Evolutionary conservation across 2,113 vertebrate genomes (phyloP), one percentile per base, ranked within the genome.

Genomic region (Leptosomus discolor): DNA sequence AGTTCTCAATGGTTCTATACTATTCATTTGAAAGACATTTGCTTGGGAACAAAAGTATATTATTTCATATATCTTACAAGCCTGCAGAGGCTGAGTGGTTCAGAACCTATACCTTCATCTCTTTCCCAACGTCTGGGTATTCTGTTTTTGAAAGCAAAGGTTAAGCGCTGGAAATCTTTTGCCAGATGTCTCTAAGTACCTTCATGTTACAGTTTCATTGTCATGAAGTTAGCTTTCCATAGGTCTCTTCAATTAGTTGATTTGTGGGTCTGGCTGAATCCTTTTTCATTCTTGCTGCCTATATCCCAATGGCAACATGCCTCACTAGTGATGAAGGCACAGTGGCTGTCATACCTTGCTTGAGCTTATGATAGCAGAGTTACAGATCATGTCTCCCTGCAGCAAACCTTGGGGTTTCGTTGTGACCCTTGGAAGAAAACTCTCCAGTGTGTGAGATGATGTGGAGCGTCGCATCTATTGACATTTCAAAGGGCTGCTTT

Each of bases 11-110:
- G 69, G 9, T 94, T 91, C 43, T 92, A 24, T 43, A 12, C 32
- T 87, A 54, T 71, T 94, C 19, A 70, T 94, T 95, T 95, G 75
- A 91, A 90, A 94, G 60, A 87, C 64, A 70, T 95, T 91, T 95
- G 26, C 65, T 87, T 90, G 19, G 48, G 95, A 96, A 75, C 56
- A 81, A 69, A 91, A 87, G 39, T 92, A 37, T 56, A 85, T 89
- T 91, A 75, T 95, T 96, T 94, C 86, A 78, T 91, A 26, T 56
- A 43, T 92, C 74, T 90, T 96, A 95, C 74, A 88, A 94, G 94
- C 61, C 91, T 94, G 73, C 73, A 87, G 95, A 94, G 95, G 41
- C 76, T 65, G 64, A 64, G 36, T 78, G 60, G 45, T 90, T 93
- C 85, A 92, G 76, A 94, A 86, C 64, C 45, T 80, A 11, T 39